A percentile compares a stretch with the other conserved stretches of the same genome.
These are phyloP conservation scores for Acrobasis suavella DNA, from an alignment of 2,888 invertebrate species.

Conservation along the genomic window DNA sequence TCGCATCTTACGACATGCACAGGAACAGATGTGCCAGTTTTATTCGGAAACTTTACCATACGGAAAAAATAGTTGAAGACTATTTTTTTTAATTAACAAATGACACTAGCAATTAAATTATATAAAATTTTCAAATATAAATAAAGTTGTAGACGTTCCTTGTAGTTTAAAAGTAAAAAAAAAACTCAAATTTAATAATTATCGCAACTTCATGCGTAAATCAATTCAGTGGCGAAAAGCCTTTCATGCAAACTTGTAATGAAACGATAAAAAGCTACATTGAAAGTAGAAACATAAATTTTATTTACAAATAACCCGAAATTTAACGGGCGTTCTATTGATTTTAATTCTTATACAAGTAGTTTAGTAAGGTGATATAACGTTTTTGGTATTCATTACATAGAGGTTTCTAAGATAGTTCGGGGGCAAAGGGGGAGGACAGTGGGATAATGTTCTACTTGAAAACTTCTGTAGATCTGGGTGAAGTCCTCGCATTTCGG, in stretches of 20 bases:
- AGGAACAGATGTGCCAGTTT: no score
- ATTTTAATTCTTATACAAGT: constrained; percentile 54
- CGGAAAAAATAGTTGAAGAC: no score
- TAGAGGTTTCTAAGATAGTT: constrained; percentile 38
- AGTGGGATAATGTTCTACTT: no score
- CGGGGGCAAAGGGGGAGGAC: no score
- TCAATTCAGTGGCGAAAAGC: constrained; percentile 1
- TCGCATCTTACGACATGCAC: no score
- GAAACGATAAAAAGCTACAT: constrained; percentile 14
- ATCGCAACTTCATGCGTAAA: neutral
- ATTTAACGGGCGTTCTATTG: constrained; percentile 60
- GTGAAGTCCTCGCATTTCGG: no score
- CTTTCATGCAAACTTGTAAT: neutral
- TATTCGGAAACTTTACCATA: no score
- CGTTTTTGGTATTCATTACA: constrained; percentile 24
- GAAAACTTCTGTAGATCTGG: no score
- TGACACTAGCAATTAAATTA: no score
- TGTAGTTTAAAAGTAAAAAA: neutral
- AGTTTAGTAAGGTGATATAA: constrained; percentile 44
- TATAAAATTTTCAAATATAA: neutral
- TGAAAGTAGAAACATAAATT: constrained; percentile 60
- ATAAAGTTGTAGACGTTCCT: no score
- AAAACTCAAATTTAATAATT: neutral
- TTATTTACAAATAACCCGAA: constrained; percentile 52
- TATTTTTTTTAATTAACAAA: no score